Evolutionary conservation across 2,888 invertebrate genomes (phyloP).

Genomic region (Clitarchus hookeri): DNA sequence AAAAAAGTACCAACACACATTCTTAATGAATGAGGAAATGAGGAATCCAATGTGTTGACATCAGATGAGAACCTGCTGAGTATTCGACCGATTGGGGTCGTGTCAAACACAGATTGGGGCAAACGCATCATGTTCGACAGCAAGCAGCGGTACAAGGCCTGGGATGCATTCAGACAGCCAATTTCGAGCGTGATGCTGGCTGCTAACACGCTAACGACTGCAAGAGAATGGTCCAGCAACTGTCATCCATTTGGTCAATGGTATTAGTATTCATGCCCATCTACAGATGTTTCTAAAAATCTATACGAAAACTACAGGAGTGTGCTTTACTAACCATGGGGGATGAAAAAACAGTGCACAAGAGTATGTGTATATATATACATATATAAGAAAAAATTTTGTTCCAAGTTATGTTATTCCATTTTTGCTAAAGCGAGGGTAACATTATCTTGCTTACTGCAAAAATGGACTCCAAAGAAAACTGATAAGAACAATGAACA

Average conservation of each 20-base stretch:
- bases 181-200: slow-evolving; percentile 62
- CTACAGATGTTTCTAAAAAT: not conserved
- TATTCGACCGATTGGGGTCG: slow-evolving; percentile 76
- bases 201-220: slow-evolving; percentile 59
- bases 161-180: slow-evolving; percentile 65
- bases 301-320: not conserved
- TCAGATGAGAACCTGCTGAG: slow-evolving; percentile 66
- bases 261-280: not conserved
- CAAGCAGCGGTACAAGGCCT: slow-evolving; percentile 62
- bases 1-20: slow-evolving; percentile 11
- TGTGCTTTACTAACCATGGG: not conserved
- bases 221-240: slow-evolving; percentile 45
- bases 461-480: too few species aligned
- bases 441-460: too few species aligned
- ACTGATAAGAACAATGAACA: too few species aligned
- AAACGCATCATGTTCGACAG: slow-evolving; percentile 65
- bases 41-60: slow-evolving; percentile 60
- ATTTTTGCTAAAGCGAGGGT: too few species aligned
- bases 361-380: too few species aligned
- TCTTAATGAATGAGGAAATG: slow-evolving; percentile 52
- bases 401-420: too few species aligned
- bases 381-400: too few species aligned
- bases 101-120: slow-evolving; percentile 64
- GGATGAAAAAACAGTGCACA: not conserved
- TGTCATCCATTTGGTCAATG: not conserved